Evolutionary conservation across 2,797 vertebrate genomes (phyloP).

Genomic region (Anableps anableps): DNA sequence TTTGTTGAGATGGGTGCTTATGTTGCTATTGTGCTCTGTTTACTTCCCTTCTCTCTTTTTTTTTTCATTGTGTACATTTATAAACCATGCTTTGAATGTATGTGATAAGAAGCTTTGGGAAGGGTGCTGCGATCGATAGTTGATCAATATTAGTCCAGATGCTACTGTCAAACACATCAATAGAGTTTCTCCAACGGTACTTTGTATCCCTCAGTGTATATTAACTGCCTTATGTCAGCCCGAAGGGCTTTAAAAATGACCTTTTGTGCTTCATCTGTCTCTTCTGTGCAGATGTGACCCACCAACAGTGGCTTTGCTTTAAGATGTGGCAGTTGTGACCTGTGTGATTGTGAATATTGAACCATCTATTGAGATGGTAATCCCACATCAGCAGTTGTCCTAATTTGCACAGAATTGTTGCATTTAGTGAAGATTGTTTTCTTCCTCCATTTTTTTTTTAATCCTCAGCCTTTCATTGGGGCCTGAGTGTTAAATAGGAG

Average conservation of each 20-base stretch:
- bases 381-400: constrained; percentile 63
- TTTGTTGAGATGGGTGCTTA: constrained; percentile 47
- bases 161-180: constrained; percentile 79
- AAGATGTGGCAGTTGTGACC: constrained; percentile 43
- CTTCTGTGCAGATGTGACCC: constrained; percentile 57
- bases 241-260: constrained; percentile 52
- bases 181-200: constrained; percentile 69
- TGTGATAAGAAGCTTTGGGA: constrained; percentile 47
- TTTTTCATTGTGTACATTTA: constrained; percentile 54
- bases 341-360: constrained; percentile 61
- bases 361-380: constrained; percentile 62
- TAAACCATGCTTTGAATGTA: constrained; percentile 51
- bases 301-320: constrained; percentile 40
- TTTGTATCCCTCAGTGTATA: constrained; percentile 63
- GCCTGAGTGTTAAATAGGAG: constrained; percentile 41
- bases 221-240: constrained; percentile 70
- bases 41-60: constrained; percentile 21
- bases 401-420: constrained; percentile 55
- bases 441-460: constrained; percentile 50
- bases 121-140: constrained; percentile 69
- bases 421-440: constrained; percentile 47
- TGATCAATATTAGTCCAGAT: constrained; percentile 80
- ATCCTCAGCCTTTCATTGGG: constrained; percentile 44
- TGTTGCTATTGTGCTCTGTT: constrained; percentile 46
- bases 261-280: constrained; percentile 39